Evolutionary conservation across 2,113 vertebrate species (phyloP).

Genomic region (Cyphomyrus discorhynchus): DNA sequence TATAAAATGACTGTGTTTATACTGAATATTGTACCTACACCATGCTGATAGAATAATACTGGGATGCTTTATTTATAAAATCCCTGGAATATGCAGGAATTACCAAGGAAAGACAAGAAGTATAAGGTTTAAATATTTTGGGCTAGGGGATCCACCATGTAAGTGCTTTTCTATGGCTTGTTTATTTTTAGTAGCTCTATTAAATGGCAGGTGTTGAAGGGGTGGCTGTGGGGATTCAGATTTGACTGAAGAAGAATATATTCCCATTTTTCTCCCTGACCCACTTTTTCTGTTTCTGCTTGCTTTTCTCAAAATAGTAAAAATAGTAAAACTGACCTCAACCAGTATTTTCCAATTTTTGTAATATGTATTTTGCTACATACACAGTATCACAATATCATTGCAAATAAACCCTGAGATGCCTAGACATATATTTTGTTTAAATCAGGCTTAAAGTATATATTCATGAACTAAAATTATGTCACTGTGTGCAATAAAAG

Average conservation of each 20-base stretch:
- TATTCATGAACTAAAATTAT: not conserved
- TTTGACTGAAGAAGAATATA: conserved; percentile 39
- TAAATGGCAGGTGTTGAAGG: conserved; percentile 16
- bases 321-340: not conserved
- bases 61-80: not conserved
- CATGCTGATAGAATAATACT: not conserved
- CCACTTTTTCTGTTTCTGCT: conserved; percentile 35
- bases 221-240: conserved; percentile 33
- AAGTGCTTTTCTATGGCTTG: not conserved
- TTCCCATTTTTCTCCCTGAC: conserved; percentile 41
- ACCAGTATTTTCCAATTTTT: not conserved
- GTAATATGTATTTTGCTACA: not conserved
- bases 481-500: not conserved
- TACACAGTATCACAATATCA: not conserved
- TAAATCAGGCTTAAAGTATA: not conserved
- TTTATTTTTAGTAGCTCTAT: conserved; percentile 3
- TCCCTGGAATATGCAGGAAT: not conserved
- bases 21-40: not conserved
- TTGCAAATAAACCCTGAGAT: not conserved
- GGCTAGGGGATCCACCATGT: not conserved
- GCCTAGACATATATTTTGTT: not conserved
- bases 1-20: not conserved
- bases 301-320: conserved; percentile 37
- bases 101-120: not conserved
- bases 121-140: not conserved